phyloP scores from a whole-genome alignment of 2,888 invertebrate species.

The Nemotelus pantherinus region DNA sequence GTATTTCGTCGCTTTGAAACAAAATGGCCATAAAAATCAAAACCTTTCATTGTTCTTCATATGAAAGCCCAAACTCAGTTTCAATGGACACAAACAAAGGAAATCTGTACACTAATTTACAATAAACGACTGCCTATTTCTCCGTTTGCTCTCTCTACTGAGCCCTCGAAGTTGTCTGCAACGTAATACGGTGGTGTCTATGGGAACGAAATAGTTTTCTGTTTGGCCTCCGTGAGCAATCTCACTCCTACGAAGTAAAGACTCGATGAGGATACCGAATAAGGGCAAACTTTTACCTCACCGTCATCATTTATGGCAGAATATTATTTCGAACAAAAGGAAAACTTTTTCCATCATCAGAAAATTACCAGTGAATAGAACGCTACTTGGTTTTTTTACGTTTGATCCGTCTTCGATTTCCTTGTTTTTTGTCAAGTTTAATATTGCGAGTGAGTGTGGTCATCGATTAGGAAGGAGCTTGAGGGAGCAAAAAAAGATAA shows the following conservation, averaged over 20 bases:
- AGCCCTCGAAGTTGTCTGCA: not conserved
- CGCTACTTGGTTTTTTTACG: too few species aligned
- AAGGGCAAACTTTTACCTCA: conserved; percentile 20
- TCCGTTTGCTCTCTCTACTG: not conserved
- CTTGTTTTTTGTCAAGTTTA: too few species aligned
- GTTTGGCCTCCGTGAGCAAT: not conserved
- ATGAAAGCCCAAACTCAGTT: conserved; percentile 4
- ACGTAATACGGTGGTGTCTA: not conserved
- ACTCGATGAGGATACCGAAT: not conserved
- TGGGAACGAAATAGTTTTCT: not conserved
- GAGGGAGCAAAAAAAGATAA: too few species aligned
- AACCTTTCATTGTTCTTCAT: conserved; percentile 27
- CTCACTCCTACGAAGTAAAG: not conserved
- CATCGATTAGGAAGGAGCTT: too few species aligned
- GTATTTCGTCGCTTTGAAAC: not conserved
- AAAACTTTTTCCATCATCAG: conserved; percentile 31
- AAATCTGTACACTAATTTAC: conserved; percentile 28
- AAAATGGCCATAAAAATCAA: conserved; percentile 23
- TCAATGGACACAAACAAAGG: conserved; percentile 32
- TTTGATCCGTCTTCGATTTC: too few species aligned
- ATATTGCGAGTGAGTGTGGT: too few species aligned
- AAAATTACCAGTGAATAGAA: not conserved
- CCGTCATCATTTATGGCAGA: conserved; percentile 19
- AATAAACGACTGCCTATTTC: conserved; percentile 23
- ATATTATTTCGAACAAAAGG: conserved; percentile 28